Evolutionary conservation across 2,888 invertebrate genomes (phyloP).

Genomic region (Drosophila sordidapex): DNA sequence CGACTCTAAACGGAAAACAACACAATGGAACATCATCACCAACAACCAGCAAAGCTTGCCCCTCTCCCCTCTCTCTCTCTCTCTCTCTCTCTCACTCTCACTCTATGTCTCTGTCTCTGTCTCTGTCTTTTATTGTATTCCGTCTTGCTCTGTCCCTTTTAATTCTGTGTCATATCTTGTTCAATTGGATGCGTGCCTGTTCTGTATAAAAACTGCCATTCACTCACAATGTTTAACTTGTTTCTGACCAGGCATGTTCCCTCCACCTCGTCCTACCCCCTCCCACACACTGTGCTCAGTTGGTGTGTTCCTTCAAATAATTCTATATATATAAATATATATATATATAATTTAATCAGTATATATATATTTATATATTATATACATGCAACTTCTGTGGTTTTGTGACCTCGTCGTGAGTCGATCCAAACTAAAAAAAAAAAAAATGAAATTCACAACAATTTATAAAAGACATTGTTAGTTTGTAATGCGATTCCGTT

Average conservation of each 20-base stretch:
- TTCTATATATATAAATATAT: neutral
- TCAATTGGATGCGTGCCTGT: neutral
- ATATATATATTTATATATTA: slow-evolving; percentile 4
- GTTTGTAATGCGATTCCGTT: slow-evolving; percentile 66
- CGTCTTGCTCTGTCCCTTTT: neutral
- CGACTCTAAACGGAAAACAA: slow-evolving; percentile 8
- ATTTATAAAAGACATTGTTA: slow-evolving; percentile 75
- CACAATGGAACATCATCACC: slow-evolving; percentile 2
- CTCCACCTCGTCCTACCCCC: neutral
- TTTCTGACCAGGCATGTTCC: neutral
- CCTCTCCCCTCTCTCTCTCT: neutral
- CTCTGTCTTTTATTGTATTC: neutral
- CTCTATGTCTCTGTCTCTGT: neutral
- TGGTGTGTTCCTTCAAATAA: slow-evolving; percentile 21
- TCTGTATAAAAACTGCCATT: slow-evolving; percentile 3
- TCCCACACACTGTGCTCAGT: neutral
- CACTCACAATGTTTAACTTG: neutral
- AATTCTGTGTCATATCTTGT: neutral
- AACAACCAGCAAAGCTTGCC: neutral
- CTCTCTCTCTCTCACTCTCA: neutral
- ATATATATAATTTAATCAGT: neutral
- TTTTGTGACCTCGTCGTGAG: slow-evolving; percentile 23
- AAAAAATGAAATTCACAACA: slow-evolving; percentile 54
- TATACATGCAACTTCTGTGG: slow-evolving; percentile 22
- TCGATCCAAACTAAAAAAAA: neutral